Evolutionary conservation across 2,797 vertebrate genomes (phyloP), one percentile per base, ranked within the genome.

Genomic region (Lacerta agilis): DNA sequence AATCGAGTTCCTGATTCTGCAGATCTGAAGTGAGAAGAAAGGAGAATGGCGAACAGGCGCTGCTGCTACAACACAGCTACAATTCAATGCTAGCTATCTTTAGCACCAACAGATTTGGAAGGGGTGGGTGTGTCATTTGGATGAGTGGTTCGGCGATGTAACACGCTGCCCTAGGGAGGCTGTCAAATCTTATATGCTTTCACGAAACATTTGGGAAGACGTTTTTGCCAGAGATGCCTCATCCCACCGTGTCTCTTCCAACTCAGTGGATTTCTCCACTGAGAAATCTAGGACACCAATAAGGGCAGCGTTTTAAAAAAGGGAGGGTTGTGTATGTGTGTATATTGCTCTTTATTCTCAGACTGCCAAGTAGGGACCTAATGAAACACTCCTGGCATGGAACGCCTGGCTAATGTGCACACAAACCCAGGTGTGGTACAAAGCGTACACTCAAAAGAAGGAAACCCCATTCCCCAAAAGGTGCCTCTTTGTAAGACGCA

Each of bases 141-240:
- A 72, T 61, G 76, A 79, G 29, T 61, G 61, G 9, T 72, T 79
- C 82, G 43, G 55, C 29, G 69, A 80, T 64, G 69, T 27, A 88
- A 49, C 77, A 49, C 17, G n/a, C n/a, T 49, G 87, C 82, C 77
- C 49, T 23, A 38, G 55, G 76, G 67, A 88, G 55, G 33, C 13
- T 85, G 87, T 88, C 87, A 85, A 66, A 80, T 49, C 82, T 27
- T 80, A 29, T 79, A 36, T 23, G 76, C 41, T 75, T 85, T 73
- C 38, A 66, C 29, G 29, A 72, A 79, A 85, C 41, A 49, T 43
- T 43, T 79, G 27, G 23, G 5, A 79, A 72, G 55, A 69, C n/a
- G 11, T 72, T 80, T 80, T 85, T 80, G 55, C 79, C 77, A 64
- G 76, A 7, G n/a, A 64, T 9, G 15, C 20, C 49, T 72, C 72